phyloP scores from a whole-genome alignment of 2,888 invertebrate species.

The Drosophila anceps region DNA sequence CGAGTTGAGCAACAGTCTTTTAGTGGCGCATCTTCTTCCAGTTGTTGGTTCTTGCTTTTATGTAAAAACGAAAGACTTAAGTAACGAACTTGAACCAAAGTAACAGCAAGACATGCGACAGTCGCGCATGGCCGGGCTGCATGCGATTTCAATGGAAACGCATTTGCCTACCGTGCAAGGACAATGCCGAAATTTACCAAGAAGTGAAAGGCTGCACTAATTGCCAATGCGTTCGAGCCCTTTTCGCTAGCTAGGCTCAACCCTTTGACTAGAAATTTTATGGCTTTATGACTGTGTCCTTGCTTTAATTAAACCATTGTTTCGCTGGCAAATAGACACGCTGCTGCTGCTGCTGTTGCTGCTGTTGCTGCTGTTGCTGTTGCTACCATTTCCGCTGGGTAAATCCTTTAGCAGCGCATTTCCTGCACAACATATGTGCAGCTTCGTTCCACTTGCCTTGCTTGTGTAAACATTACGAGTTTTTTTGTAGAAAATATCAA shows the following conservation, averaged over 20 bases:
- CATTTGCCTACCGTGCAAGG: conserved; percentile 74
- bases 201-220: conserved; percentile 57
- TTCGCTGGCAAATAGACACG: conserved; percentile 17
- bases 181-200: conserved; percentile 43
- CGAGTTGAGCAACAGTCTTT: conserved; percentile 58
- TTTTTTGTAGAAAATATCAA: conserved; percentile 49
- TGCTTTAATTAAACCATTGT: conserved; percentile 74
- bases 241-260: conserved; percentile 28
- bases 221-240: conserved; percentile 32
- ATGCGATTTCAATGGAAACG: conserved; percentile 38
- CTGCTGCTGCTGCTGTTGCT: conserved; percentile 14
- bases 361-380: conserved; percentile 7
- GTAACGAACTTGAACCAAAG: conserved; percentile 64
- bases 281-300: conserved; percentile 76
- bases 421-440: conserved; percentile 66
- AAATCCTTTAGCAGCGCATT: conserved; percentile 60
- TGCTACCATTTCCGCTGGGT: conserved; percentile 49
- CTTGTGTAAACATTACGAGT: conserved; percentile 40
- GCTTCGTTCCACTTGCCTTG: conserved; percentile 16
- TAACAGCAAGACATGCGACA: conserved; percentile 3
- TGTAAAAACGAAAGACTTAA: conserved; percentile 72
- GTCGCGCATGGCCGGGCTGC: neutral
- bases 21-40: conserved; percentile 48
- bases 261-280: conserved; percentile 70
- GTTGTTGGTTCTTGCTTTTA: conserved; percentile 23